Evolutionary conservation across 2,113 vertebrate genomes (phyloP).

Genomic region (Callipepla californica): DNA sequence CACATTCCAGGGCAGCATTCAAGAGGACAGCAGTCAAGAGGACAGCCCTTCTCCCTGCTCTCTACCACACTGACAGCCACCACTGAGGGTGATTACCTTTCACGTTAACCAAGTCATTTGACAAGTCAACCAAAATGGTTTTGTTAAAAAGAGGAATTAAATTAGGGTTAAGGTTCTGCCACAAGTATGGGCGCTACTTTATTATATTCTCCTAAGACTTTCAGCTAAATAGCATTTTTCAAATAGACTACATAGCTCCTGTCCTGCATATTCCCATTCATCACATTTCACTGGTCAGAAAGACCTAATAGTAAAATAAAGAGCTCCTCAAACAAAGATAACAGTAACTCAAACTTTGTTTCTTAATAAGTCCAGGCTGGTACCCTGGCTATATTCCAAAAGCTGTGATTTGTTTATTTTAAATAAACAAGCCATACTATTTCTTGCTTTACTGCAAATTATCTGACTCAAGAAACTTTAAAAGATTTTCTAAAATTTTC

Average conservation of each 20-base stretch:
- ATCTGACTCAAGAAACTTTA: conserved; percentile 12
- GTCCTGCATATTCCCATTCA: background rate
- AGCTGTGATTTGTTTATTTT: background rate
- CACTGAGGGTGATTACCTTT: background rate
- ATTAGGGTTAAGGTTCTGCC: background rate
- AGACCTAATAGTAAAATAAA: background rate
- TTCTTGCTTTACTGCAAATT: conserved; percentile 30
- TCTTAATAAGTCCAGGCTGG: background rate
- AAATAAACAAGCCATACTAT: background rate
- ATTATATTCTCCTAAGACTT: background rate
- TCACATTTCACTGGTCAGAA: background rate
- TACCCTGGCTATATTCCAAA: background rate
- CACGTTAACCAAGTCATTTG: background rate
- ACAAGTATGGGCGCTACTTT: background rate
- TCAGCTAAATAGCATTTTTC: background rate
- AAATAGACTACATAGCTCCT: background rate
- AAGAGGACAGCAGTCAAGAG: background rate
- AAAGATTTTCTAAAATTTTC: background rate
- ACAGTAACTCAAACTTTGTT: background rate
- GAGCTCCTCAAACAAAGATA: background rate
- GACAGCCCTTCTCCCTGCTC: background rate
- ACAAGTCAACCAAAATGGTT: background rate
- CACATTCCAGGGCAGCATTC: background rate
- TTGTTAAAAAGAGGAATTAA: background rate
- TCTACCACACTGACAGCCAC: background rate